Evolutionary conservation across 2,113 vertebrate genomes (phyloP), one percentile per base, ranked within the genome.

Genomic region (Percopsis transmontana): DNA sequence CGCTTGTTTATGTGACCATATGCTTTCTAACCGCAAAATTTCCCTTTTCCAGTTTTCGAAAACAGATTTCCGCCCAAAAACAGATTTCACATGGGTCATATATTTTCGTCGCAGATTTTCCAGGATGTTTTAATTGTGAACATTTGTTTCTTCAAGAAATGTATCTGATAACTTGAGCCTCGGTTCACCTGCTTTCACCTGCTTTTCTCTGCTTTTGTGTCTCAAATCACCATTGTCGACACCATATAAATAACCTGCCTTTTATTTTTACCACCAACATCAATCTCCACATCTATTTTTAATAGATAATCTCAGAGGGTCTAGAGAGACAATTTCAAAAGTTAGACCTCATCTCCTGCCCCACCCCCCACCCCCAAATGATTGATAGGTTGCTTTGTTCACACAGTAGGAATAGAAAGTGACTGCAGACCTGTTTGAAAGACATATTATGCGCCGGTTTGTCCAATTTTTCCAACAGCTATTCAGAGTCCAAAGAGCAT

Each of bases 341-440:
- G 70, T 77, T 52, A 69, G 70, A 78, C 55, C 44, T 42, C 2
- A 21, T 66, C 59, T 67, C 64, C 68, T 77, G 60, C 76, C 74
- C 69, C n/a, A n/a, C n/a, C n/a, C n/a, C n/a, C n/a, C n/a, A n/a
- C 61, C 50, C 41, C 51, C 20, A 9, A 59, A 44, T 80, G 74
- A 86, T 63, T 85, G 81, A 85, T 72, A 83, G 79, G 68, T 66
- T 66, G 61, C 56, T 44, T 19, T 18, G 62, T 54, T 75, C 69
- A 72, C 76, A 72, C 48, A 72, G 51, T 50, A 60, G 21, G 53
- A 74, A 64, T 71, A 77, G 57, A 77, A 68, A 58, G 76, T 76
- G 72, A 70, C 42, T 79, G 66, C 44, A 60, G 53, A 67, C 19
- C 69, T 59, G 83, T 86, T 81, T 77, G n/a, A 72, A 68, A 79